Conservation (phyloP, 2,113 vertebrate species). For the Poicephalus meyeri region DNA sequence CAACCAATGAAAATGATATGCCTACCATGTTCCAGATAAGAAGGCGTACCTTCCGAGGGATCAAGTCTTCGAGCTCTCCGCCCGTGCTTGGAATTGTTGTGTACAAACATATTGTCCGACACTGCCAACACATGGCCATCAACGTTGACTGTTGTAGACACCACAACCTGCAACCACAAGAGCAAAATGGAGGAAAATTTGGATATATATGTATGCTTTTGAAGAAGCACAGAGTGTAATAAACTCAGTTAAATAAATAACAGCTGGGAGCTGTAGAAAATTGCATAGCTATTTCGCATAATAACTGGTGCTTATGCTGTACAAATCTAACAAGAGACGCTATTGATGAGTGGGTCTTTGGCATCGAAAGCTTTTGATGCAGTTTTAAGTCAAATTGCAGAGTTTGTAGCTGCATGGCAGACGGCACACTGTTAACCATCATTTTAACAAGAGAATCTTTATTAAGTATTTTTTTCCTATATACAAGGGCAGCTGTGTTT, state of each 20-base stretch:
- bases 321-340: slow-evolving; percentile 80
- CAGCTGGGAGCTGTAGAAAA: slow-evolving; percentile 81
- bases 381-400: slow-evolving; percentile 82
- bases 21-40: slow-evolving; percentile 93
- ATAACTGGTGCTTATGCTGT: slow-evolving; percentile 80
- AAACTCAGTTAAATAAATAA: slow-evolving; percentile 83
- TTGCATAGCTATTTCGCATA: slow-evolving; percentile 81
- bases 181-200: slow-evolving; percentile 62
- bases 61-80: slow-evolving; percentile 91
- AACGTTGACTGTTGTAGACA: slow-evolving; percentile 96
- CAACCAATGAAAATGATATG: slow-evolving; percentile 82
- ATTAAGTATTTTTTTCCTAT: slow-evolving; percentile 74
- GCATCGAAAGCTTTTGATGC: slow-evolving; percentile 80
- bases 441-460: slow-evolving; percentile 83
- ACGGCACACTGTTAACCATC: slow-evolving; percentile 79
- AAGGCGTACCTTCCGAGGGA: slow-evolving; percentile 92
- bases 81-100: slow-evolving; percentile 97
- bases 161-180: slow-evolving; percentile 86
- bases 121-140: slow-evolving; percentile 96
- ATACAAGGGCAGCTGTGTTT: slow-evolving; percentile 79
- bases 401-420: slow-evolving; percentile 76
- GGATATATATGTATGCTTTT: slow-evolving; percentile 30
- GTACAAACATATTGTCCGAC: slow-evolving; percentile 99
- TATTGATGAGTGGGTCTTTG: slow-evolving; percentile 81
- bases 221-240: slow-evolving; percentile 64